Conservation (phyloP, 2,113 vertebrate species). For the Zosterops japonicus region DNA sequence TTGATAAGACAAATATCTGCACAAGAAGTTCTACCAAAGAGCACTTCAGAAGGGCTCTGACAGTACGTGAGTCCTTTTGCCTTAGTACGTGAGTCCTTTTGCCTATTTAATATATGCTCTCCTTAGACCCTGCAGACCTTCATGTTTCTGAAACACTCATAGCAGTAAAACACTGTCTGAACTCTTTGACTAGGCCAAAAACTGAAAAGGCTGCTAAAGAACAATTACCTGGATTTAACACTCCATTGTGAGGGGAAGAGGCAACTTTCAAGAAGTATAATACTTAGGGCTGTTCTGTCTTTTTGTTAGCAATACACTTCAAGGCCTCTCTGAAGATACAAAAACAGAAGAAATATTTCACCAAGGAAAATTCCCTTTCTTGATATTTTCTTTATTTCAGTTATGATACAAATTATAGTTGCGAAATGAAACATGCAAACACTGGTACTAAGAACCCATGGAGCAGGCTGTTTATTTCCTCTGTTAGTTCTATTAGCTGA, state of each 20-base stretch:
- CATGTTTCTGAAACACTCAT: background rate
- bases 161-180: background rate
- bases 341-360: background rate
- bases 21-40: background rate
- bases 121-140: background rate
- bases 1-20: background rate
- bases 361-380: background rate
- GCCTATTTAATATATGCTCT: background rate
- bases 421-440: background rate
- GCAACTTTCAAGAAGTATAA: background rate
- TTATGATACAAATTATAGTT: background rate
- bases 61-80: background rate
- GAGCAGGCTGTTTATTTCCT: background rate
- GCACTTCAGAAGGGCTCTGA: background rate
- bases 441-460: background rate
- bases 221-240: background rate
- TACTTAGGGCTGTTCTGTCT: background rate
- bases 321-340: background rate
- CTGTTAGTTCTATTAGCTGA: background rate
- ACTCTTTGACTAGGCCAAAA: background rate
- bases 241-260: background rate
- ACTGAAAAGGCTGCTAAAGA: background rate
- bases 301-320: background rate
- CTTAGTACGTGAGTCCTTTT: background rate
- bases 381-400: background rate